These are phyloP conservation scores for Tringa solitaria DNA, from an alignment of 2,113 vertebrate species.

Conservation along the genomic window DNA sequence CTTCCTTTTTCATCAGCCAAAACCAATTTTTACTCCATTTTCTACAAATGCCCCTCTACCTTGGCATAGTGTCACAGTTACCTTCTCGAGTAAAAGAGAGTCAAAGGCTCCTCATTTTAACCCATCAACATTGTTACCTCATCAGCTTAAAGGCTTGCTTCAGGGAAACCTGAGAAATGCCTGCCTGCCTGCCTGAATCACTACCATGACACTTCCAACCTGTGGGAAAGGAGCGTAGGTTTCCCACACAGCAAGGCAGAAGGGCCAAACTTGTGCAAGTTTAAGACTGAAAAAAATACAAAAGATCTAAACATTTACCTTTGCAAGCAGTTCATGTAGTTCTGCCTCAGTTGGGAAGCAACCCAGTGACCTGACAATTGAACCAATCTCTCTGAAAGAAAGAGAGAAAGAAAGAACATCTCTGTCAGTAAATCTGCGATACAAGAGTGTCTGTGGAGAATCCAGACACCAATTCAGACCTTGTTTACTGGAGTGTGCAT, in stretches of 20 bases:
- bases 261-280: not conserved
- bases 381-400: conserved; percentile 85
- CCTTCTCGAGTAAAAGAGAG: not conserved
- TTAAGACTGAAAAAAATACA: not conserved
- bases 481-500: not conserved
- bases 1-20: not conserved
- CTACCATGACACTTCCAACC: not conserved
- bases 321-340: conserved; percentile 82
- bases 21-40: not conserved
- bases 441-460: not conserved
- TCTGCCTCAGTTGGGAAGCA: conserved; percentile 89
- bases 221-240: not conserved
- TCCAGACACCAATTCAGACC: not conserved
- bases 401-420: not conserved
- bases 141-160: not conserved
- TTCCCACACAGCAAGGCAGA: not conserved
- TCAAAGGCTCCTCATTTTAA: not conserved
- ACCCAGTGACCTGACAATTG: conserved; percentile 87
- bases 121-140: not conserved
- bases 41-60: not conserved
- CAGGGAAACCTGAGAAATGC: not conserved
- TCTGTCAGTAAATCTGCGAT: not conserved
- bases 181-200: not conserved
- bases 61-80: not conserved
- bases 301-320: conserved; percentile 72